Evolutionary conservation across 2,888 invertebrate species (phyloP), one percentile per base, ranked within the genome.

Genomic region (Syritta pipiens): DNA sequence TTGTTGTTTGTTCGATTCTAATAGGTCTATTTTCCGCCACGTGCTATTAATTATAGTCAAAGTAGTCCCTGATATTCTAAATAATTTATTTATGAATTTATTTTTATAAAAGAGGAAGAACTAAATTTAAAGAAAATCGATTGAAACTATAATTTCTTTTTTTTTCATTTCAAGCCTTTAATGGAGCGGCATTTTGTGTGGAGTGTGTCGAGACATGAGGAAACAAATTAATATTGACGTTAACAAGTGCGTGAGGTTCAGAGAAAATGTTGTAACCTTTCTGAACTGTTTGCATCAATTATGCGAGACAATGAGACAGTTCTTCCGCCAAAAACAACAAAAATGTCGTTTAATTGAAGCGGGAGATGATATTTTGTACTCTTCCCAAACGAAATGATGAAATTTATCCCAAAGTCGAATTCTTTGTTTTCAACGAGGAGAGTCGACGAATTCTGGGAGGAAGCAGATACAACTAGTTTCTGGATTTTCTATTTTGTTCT

Each of bases 11-110:
- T 26, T 49, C 37, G 26, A 9, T 4, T 57, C 12, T 42, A 17
- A 40, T 30, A 14, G 26, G 35, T 22, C 6, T n/a, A 22, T 12
- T 42, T 24, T 19, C 0, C 9, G n/a, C 1, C 57, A 22, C 65
- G 72, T 65, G 49, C 37, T 69, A 20, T 68, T 68, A 59, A 59
- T 68, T 68, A 59, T 48, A 49, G 37, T 48, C 14, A 24, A 19
- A 7, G n/a, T 20, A 32, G 44, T 7, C 65, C 35, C 14, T 65
- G 46, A 35, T 6, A 17, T 51, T 17, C 30, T 32, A 42, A 51
- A 44, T 55, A 55, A 17, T 40, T 62, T 40, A 28, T 42, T 40
- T 40, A 42, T 26, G 4, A 37, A 48, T 17, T 24, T 26, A 20
- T 17, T 7, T 26, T 22, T 19, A 12, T 10, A 22, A 20, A 4